Evolutionary conservation across 92 coral and sea anemone species (phyloP).

Genomic region (Porites lobata): DNA sequence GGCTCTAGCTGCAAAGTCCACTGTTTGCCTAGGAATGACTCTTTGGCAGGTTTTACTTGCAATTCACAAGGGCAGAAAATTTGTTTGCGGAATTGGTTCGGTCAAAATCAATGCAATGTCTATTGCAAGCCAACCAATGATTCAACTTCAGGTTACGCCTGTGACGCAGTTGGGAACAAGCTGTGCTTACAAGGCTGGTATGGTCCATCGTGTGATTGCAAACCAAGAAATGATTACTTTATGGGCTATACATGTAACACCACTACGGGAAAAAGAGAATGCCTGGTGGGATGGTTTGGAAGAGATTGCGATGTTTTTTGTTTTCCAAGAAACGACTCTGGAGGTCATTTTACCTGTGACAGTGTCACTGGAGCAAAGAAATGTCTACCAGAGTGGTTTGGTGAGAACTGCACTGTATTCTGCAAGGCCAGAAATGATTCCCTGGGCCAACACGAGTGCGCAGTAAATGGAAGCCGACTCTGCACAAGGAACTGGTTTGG

Average conservation of each 20-base stretch:
- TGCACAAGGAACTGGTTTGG: slow-evolving; percentile 79
- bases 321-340: slow-evolving; percentile 62
- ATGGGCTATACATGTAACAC: slow-evolving; percentile 72
- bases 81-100: slow-evolving; percentile 82
- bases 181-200: slow-evolving; percentile 79
- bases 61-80: slow-evolving; percentile 71
- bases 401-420: slow-evolving; percentile 70
- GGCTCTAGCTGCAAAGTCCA: slow-evolving; percentile 72
- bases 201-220: slow-evolving; percentile 89
- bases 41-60: slow-evolving; percentile 69
- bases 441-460: slow-evolving; percentile 30
- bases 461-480: slow-evolving; percentile 51
- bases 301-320: slow-evolving; percentile 61
- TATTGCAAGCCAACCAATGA: slow-evolving; percentile 66
- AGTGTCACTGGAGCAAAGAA: slow-evolving; percentile 67
- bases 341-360: slow-evolving; percentile 69
- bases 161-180: slow-evolving; percentile 63
- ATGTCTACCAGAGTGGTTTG: slow-evolving; percentile 74
- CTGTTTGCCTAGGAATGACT: slow-evolving; percentile 67
- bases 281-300: slow-evolving; percentile 79
- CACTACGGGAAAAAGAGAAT: slow-evolving; percentile 74
- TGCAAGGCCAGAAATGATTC: slow-evolving; percentile 58
- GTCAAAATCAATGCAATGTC: slow-evolving; percentile 53
- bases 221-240: slow-evolving; percentile 70
- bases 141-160: slow-evolving; percentile 63